Conservation (phyloP, 2,888 invertebrate genomes). For the Nasonia oneida region DNA sequence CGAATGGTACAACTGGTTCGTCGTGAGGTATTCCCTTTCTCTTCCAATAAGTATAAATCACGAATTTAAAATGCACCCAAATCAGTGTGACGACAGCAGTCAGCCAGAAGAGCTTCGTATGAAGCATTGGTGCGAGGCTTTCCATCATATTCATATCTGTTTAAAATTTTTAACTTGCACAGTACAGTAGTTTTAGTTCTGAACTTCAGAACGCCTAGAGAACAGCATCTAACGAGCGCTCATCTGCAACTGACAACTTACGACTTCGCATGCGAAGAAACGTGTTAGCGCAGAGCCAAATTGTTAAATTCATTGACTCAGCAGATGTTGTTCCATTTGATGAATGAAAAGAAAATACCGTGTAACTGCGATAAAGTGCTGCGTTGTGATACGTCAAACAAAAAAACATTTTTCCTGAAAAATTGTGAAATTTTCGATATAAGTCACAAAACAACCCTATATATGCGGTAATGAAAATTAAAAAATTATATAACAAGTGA, state of each 20-base stretch:
- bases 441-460: too few species aligned
- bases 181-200: background rate
- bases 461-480: background rate
- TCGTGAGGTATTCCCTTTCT: constrained; percentile 63
- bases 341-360: background rate
- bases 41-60: constrained; percentile 68
- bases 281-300: too few species aligned
- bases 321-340: background rate
- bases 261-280: too few species aligned
- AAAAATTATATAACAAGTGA: background rate
- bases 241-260: background rate
- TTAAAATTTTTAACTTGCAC: background rate
- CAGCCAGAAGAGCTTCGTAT: constrained; percentile 39
- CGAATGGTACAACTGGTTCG: constrained; percentile 65
- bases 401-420: background rate
- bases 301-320: too few species aligned
- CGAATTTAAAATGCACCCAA: constrained; percentile 68
- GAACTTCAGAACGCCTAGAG: background rate
- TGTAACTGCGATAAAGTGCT: background rate
- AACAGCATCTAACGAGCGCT: background rate
- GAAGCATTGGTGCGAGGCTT: background rate
- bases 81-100: constrained; percentile 35
- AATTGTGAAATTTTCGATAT: too few species aligned
- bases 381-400: background rate
- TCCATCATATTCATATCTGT: background rate